These are phyloP conservation scores for Stenurella melanura DNA, from an alignment of 2,888 invertebrate species.

Conservation along the genomic window DNA sequence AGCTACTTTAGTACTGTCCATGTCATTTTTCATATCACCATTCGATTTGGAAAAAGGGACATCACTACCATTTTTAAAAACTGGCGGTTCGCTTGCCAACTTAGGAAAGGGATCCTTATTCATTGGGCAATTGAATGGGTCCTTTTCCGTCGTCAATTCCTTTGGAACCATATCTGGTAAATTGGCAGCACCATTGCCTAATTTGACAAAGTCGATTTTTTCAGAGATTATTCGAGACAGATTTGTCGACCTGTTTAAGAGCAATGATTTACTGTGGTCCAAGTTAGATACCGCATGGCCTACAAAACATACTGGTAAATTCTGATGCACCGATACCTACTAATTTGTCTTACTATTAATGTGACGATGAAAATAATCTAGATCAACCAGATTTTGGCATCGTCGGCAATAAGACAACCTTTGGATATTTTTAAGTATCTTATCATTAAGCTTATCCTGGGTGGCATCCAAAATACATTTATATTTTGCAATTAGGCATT, in stretches of 20 bases:
- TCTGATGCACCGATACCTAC: neutral
- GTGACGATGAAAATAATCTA: slow-evolving; percentile 62
- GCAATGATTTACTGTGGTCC: slow-evolving; percentile 40
- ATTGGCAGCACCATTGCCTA: slow-evolving; percentile 48
- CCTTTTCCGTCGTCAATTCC: slow-evolving; percentile 29
- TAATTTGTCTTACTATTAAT: slow-evolving; percentile 58
- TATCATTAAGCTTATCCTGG: slow-evolving; percentile 52
- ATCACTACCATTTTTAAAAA: slow-evolving; percentile 49
- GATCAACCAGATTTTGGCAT: slow-evolving; percentile 57
- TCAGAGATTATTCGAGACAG: slow-evolving; percentile 54
- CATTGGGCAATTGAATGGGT: slow-evolving; percentile 11
- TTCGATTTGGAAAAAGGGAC: slow-evolving; percentile 51
- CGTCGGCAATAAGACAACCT: slow-evolving; percentile 55
- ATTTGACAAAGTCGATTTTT: slow-evolving; percentile 57
- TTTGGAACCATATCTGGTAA: slow-evolving; percentile 35
- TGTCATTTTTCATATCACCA: slow-evolving; percentile 50
- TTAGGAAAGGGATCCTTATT: slow-evolving; percentile 37
- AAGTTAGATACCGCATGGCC: slow-evolving; percentile 53
- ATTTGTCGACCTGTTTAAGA: slow-evolving; percentile 49
- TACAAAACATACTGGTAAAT: slow-evolving; percentile 41
- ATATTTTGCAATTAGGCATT: slow-evolving; percentile 68
- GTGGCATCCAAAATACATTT: slow-evolving; percentile 56
- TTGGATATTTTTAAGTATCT: slow-evolving; percentile 48
- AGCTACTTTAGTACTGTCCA: slow-evolving; percentile 54
- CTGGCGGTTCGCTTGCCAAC: slow-evolving; percentile 36